These are phyloP conservation scores for Catharus minimus DNA, from an alignment of 2,113 vertebrate genomes.

Conservation along the genomic window DNA sequence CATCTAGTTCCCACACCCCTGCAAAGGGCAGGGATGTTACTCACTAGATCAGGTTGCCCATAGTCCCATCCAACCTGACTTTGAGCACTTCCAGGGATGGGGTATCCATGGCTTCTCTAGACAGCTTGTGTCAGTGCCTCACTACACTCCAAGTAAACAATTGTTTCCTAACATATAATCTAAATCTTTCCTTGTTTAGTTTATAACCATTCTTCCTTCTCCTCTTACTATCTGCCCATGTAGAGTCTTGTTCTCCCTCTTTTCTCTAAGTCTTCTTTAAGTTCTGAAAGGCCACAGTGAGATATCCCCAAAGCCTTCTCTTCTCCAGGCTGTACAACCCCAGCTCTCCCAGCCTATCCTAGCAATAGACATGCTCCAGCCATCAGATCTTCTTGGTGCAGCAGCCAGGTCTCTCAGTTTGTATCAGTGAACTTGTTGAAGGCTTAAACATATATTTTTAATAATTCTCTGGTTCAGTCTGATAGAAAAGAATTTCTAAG, in stretches of 20 bases:
- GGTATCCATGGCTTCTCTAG: background rate
- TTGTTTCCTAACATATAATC: background rate
- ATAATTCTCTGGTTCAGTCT: background rate
- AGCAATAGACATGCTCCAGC: fast-evolving
- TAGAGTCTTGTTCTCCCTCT: background rate
- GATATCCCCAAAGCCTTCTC: background rate
- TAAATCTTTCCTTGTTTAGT: background rate
- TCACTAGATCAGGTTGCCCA: background rate
- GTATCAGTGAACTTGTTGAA: background rate
- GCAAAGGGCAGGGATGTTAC: background rate
- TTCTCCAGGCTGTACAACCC: background rate
- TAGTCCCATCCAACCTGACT: background rate
- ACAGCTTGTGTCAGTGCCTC: background rate
- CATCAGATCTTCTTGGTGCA: background rate
- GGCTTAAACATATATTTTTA: background rate
- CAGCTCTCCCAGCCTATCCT: background rate
- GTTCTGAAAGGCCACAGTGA: background rate
- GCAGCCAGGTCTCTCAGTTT: background rate
- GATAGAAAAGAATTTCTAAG: background rate
- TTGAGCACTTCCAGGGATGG: background rate
- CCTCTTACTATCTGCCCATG: background rate
- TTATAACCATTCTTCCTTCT: background rate
- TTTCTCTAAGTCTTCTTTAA: background rate
- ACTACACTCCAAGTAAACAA: background rate
- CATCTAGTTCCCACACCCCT: background rate